Evolutionary conservation across 2,797 vertebrate genomes (phyloP).

Genomic region (Cyprinella venusta): DNA sequence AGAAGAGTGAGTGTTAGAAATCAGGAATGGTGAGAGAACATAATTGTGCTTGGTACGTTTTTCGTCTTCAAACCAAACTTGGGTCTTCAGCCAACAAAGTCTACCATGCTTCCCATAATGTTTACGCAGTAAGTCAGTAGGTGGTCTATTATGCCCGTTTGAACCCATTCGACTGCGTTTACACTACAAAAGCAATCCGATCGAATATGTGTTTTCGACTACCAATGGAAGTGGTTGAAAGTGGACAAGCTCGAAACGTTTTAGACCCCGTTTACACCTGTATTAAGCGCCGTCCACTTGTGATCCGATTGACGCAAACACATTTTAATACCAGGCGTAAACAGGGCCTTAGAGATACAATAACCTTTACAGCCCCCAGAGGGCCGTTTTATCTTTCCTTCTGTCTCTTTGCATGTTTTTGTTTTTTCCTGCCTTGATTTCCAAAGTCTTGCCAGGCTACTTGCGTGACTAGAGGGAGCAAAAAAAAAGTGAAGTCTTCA

Average conservation of each 20-base stretch:
- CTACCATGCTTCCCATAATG: too few species aligned
- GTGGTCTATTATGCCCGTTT: too few species aligned
- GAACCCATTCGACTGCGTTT: too few species aligned
- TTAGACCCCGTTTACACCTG: too few species aligned
- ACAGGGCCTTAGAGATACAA: not conserved
- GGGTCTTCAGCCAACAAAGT: not conserved
- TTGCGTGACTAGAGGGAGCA: constrained; percentile 84
- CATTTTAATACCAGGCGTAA: not conserved
- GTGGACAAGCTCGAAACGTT: too few species aligned
- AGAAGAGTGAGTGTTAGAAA: not conserved
- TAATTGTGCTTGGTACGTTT: not conserved
- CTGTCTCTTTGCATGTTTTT: constrained; percentile 63
- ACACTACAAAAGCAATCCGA: too few species aligned
- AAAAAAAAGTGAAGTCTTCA: constrained; percentile 76
- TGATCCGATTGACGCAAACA: not conserved
- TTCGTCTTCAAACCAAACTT: not conserved
- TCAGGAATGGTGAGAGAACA: not conserved
- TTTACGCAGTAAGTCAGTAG: too few species aligned
- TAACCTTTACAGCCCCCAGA: constrained; percentile 60
- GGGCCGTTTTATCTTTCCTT: constrained; percentile 61
- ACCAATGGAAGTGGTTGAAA: too few species aligned
- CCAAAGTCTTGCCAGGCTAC: constrained; percentile 79
- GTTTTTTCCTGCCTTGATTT: constrained; percentile 70
- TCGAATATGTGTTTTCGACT: too few species aligned
- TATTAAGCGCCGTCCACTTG: too few species aligned